Evolutionary conservation across 2,888 invertebrate species (phyloP), one percentile per base, ranked within the genome.

Genomic region (Lacanobia oleracea): DNA sequence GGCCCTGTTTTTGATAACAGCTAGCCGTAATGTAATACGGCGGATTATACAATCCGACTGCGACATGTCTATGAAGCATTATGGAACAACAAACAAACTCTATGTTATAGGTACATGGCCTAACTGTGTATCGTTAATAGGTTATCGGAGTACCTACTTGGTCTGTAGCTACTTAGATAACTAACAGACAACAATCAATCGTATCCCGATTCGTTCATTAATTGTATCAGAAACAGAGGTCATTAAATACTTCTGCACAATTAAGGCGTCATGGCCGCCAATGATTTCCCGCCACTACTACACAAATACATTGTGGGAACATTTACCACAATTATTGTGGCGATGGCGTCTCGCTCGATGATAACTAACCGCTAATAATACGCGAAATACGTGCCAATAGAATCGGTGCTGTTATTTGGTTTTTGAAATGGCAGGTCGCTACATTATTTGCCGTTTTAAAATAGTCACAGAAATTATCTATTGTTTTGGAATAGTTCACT

Each of bases 221-320:
- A 75, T 84, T 83, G 82, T 85, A 87, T 89, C 88, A 85, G 77
- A 73, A 86, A 77, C 86, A 87, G 83, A 79, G 66, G 72, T 69
- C 82, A 87, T 88, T 90, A 89, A 87, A 90, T 87, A 89, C 86
- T 90, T 89, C 85, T 89, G 87, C 87, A 81, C 89, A 89, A 89
- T 89, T 89, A 88, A 86, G 86, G 83, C 82, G 83, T 7, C 73
- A 75, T 67, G 67, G 76, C 59, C 27, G 68, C 78, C 75, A 78
- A 83, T 80, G 77, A 75, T 82, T 82, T 81, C 68, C 68, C 79
- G 69, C 70, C 77, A 76, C 63, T 67, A 79, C 69, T 67, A 79
- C 69, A 76, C 75, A 81, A 78, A 83, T 73, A 85, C 84, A 87
- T 84, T 79, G 78, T 84, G 73, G 79, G 73, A 81, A 77, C 72